Base-by-base conservation (phyloP, 2,113 vertebrate species). In the Scatophagus argus region DNA sequence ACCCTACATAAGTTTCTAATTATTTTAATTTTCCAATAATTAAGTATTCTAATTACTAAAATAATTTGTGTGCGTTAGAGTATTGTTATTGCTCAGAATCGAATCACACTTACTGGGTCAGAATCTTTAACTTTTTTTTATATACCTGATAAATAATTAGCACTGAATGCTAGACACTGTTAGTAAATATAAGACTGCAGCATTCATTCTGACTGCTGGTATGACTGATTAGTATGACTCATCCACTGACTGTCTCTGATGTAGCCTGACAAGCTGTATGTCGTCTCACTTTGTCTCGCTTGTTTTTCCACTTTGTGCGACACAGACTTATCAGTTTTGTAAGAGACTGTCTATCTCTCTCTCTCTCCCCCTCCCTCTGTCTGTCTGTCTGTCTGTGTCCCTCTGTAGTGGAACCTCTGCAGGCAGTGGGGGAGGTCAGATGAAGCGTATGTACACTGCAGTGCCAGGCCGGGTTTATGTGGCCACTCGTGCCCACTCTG, bases 381-480 rank as follows among this genome's bases (percentile, higher is more conserved):
- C n/a, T 34, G 67, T 23, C 12, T 59, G 46, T 62, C 29, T 52
- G 19, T 66, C 21, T 55, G 13, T 68, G n/a, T 41, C 34, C 11
- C 34, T 73, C 44, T 72, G 41, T 27, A 93, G 94, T 39, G 78
- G 72, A 4, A 75, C 92, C 47, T 87, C 88, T 2, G 74, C 81
- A 2, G 83, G 82, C 74, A 67, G 82, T 1, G 89, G 23, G 31
- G 81, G 90, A 82, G 91, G 88, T 79, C 94, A 94, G 83, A 95
- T 96, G 82, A 93, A 96, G 82, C 95, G 96, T 47, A 94, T 98
- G 74, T 98, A 98, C 92, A 96, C 95, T 0, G 97, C 97, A 0
- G 97, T 98, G 6, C 97, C 97, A 0, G 97, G 97, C 2, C 94
- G 97, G 4, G 93, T 96, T 29, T 98, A 97, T 71, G 94, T 98